These are phyloP conservation scores for Morinoia aosen DNA, from an alignment of 2,888 invertebrate species.

Conservation along the genomic window DNA sequence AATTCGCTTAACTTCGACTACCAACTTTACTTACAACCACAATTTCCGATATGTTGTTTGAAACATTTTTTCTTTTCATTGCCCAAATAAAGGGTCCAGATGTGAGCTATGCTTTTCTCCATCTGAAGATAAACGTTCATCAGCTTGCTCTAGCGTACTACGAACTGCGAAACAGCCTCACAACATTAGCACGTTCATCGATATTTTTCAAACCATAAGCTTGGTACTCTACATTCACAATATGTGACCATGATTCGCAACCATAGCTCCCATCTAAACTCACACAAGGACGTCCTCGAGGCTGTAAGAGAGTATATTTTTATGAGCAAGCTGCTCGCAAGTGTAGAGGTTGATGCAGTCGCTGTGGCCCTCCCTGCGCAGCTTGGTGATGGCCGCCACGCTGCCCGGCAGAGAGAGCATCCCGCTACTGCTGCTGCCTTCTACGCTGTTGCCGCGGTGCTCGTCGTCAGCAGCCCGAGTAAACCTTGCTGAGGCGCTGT, in stretches of 20 bases:
- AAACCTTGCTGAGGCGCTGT: background rate
- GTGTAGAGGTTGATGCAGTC: constrained; percentile 60
- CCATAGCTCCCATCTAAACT: constrained; percentile 26
- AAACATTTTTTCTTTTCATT: background rate
- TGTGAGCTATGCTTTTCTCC: background rate
- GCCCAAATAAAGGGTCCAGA: too few species aligned
- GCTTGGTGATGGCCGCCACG: constrained; percentile 62
- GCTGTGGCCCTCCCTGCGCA: constrained; percentile 58
- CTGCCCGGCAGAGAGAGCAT: constrained; percentile 59
- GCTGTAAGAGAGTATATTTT: constrained; percentile 41
- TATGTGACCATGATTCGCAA: background rate
- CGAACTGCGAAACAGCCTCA: background rate
- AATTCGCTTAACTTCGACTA: too few species aligned
- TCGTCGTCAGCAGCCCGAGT: background rate
- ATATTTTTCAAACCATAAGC: background rate
- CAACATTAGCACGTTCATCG: background rate
- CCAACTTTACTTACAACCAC: too few species aligned
- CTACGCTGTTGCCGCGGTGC: background rate
- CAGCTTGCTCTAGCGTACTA: background rate
- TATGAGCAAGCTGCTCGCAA: constrained; percentile 57
- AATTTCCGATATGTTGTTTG: too few species aligned
- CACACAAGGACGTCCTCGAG: constrained; percentile 60
- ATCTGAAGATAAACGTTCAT: background rate
- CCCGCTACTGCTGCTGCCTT: background rate
- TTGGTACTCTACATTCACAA: background rate